Evolutionary conservation across 2,797 vertebrate species (phyloP).

Genomic region (Geotrypetes seraphini): DNA sequence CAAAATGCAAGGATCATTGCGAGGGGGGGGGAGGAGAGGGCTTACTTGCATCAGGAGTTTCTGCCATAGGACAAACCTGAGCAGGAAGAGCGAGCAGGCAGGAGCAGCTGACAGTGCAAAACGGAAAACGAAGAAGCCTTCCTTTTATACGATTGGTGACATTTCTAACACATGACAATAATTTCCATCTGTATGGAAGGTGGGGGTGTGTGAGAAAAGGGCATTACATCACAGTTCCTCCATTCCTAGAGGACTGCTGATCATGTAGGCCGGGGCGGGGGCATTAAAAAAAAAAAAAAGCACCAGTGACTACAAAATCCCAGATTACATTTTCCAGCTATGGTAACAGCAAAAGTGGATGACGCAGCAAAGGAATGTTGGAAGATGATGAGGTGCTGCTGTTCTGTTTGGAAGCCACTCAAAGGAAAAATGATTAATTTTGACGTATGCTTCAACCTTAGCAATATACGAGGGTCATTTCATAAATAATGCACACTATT

Average conservation of each 20-base stretch:
- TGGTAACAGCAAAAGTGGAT: too few relatives aligned
- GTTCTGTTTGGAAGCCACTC: constrained; percentile 18
- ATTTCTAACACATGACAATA: constrained; percentile 86
- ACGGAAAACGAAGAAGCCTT: constrained; percentile 65
- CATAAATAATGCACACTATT: too few relatives aligned
- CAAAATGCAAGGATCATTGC: too few relatives aligned
- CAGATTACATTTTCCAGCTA: constrained; percentile 10
- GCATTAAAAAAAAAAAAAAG: too few relatives aligned
- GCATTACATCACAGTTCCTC: constrained; percentile 60
- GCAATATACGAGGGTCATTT: too few relatives aligned
- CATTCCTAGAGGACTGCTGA: constrained; percentile 48
- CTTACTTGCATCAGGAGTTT: constrained; percentile 65
- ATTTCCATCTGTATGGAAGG: constrained; percentile 83
- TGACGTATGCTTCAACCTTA: too few relatives aligned
- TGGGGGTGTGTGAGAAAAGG: constrained; percentile 51
- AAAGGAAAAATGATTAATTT: too few relatives aligned
- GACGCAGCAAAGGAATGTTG: too few relatives aligned
- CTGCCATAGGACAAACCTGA: constrained; percentile 76
- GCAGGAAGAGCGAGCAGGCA: constrained; percentile 44
- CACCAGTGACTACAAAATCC: constrained; percentile 65
- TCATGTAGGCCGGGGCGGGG: constrained; percentile 53
- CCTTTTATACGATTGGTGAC: constrained; percentile 83
- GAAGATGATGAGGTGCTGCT: constrained; percentile 35
- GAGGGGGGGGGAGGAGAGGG: constrained; percentile 50
- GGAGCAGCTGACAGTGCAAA: constrained; percentile 66